Evolutionary conservation across 2,113 vertebrate genomes (phyloP).

Genomic region (Corythoichthys intestinalis): DNA sequence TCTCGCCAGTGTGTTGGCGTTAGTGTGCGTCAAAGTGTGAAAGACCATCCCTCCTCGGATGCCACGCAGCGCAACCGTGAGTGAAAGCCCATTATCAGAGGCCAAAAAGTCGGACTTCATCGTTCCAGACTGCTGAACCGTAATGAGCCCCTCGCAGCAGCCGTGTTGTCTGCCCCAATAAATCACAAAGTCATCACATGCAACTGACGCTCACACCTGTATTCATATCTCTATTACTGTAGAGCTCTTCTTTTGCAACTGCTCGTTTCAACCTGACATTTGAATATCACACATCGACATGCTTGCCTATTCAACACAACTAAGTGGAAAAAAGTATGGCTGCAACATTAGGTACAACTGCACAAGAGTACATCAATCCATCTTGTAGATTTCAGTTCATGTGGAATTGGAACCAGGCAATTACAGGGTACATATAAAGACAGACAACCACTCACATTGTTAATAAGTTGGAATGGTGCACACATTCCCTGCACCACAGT

Average conservation of each 20-base stretch:
- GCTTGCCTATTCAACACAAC: neutral
- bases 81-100: conserved; percentile 70
- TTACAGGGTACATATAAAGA: neutral
- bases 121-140: conserved; percentile 59
- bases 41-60: conserved; percentile 53
- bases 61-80: conserved; percentile 50
- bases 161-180: conserved; percentile 70
- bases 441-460: neutral
- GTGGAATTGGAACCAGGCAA: neutral
- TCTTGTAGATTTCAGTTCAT: fast-evolving
- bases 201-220: conserved; percentile 4
- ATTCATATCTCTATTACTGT: conserved; percentile 33
- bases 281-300: neutral
- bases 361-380: neutral
- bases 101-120: conserved; percentile 49
- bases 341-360: neutral
- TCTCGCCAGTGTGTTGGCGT: conserved; percentile 7
- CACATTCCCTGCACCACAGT: too few relatives aligned
- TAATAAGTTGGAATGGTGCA: neutral
- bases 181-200: conserved; percentile 46
- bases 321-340: neutral
- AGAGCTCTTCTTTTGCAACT: conserved; percentile 9
- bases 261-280: conserved; percentile 51
- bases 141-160: conserved; percentile 71
- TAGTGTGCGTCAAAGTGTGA: conserved; percentile 23